phyloP scores from a whole-genome alignment of 2,113 vertebrate genomes.

The Dolichallabes microphthalmus region DNA sequence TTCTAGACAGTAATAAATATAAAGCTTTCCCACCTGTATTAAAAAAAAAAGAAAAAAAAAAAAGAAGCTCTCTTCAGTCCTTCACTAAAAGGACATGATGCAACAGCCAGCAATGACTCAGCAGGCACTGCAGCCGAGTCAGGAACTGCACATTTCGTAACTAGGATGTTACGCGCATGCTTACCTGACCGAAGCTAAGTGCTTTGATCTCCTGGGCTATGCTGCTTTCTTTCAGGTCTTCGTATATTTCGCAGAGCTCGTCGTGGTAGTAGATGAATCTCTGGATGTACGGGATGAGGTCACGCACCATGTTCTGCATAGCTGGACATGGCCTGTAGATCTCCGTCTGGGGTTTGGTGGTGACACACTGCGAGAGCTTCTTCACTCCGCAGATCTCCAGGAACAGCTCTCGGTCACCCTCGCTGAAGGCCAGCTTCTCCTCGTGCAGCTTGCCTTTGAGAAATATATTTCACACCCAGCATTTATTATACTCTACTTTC shows the following conservation, averaged over 20 bases:
- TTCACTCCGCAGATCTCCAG: constrained; percentile 71
- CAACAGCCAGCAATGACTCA: constrained; percentile 42
- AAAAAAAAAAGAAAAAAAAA: constrained; percentile 25
- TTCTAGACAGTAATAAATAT: constrained; percentile 70
- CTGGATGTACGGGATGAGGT: constrained; percentile 72
- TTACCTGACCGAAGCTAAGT: constrained; percentile 70
- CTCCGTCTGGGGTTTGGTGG: constrained; percentile 64
- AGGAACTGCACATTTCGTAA: neutral
- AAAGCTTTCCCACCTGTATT: constrained; percentile 73
- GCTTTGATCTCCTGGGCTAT: constrained; percentile 63
- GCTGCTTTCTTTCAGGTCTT: constrained; percentile 60
- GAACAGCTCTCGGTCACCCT: constrained; percentile 65
- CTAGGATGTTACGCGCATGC: neutral
- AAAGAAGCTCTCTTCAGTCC: constrained; percentile 1
- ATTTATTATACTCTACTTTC: neutral
- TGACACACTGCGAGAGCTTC: constrained; percentile 65
- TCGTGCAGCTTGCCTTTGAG: constrained; percentile 28
- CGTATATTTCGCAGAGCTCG: constrained; percentile 60
- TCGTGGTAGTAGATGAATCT: constrained; percentile 69
- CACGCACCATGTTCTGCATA: constrained; percentile 69
- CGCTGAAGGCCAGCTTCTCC: constrained; percentile 57
- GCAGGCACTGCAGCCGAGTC: neutral
- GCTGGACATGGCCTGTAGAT: constrained; percentile 63
- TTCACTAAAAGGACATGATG: constrained; percentile 41
- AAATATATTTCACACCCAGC: neutral